Evolutionary conservation across 2,113 vertebrate genomes (phyloP).

Genomic region (Gila orcuttii): DNA sequence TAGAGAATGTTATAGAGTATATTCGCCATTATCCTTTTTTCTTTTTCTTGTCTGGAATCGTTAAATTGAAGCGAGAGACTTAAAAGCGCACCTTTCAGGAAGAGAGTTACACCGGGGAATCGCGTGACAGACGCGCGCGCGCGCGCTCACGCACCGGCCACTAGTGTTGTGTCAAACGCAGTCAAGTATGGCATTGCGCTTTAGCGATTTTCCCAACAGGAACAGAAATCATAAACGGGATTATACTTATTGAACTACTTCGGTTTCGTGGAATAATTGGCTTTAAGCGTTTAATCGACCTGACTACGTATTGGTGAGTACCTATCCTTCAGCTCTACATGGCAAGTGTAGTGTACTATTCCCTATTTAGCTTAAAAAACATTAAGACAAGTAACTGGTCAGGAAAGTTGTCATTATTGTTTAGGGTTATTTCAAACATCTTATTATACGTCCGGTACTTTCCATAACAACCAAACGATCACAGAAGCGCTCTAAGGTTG

Average conservation of each 20-base stretch:
- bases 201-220: neutral
- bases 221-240: neutral
- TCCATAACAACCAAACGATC: neutral
- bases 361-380: neutral
- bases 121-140: neutral
- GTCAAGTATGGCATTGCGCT: conserved; percentile 15
- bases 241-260: neutral
- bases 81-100: conserved; percentile 24
- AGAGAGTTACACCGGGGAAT: neutral
- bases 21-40: neutral
- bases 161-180: conserved; percentile 11
- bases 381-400: neutral
- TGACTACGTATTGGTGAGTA: conserved; percentile 11
- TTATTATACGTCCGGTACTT: neutral
- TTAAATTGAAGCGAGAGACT: neutral
- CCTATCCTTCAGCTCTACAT: neutral
- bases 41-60: neutral
- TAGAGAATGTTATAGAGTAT: neutral
- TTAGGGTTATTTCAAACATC: neutral
- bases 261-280: neutral
- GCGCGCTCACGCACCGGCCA: conserved; percentile 17
- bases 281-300: neutral
- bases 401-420: conserved; percentile 5
- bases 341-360: neutral
- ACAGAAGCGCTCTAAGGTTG: neutral